Evolutionary conservation across 53 echinoderm and acorn worm species (phyloP), one percentile per base, ranked within the genome.

Genomic region (Echinarachnius parma): DNA sequence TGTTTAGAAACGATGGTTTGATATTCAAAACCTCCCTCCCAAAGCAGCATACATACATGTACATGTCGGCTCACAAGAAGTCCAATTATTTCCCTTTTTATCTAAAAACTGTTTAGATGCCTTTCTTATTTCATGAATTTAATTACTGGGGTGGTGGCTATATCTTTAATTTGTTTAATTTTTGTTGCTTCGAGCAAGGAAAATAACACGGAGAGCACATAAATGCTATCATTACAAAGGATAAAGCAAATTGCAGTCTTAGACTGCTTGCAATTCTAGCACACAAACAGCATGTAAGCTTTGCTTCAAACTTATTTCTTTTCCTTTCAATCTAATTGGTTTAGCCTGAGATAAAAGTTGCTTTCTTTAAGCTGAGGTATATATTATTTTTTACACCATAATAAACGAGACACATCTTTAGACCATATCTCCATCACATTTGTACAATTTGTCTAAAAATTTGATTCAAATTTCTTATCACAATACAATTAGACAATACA

Each of bases 231-330:
- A 7, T 14, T 14, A n/a, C n/a, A n/a, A n/a, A n/a, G 13, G 13
- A 21, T 9, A 20, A 36, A 34, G 74, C 74, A 56, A 69, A 53
- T 57, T 56, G 25, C 74, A 72, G 74, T 72, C 74, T 72, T 72
- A 72, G 74, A 72, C 74, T 72, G 74, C 18, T 50, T 10, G 52
- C 28, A 34, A 42, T 37, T 44, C 74, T 72, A 72, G 74, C 74
- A 72, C 74, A 72, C 74, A 72, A n/a, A 72, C 57, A 72, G 57
- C 74, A 56, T 56, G 25, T 72, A 72, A 72, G 74, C 74, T 72
- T 72, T 28, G 74, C 74, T 72, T 72, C 74, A 72, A 56, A 27
- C 57, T 15, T 68, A 68, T 72, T 72, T 72, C 57, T 44, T 56
- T 56, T 37, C 57, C 56, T 39, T 26, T 39, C 53, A 13, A 68